These are phyloP conservation scores for Xiphophorus hellerii DNA, from an alignment of 2,113 vertebrate species.

Conservation along the genomic window DNA sequence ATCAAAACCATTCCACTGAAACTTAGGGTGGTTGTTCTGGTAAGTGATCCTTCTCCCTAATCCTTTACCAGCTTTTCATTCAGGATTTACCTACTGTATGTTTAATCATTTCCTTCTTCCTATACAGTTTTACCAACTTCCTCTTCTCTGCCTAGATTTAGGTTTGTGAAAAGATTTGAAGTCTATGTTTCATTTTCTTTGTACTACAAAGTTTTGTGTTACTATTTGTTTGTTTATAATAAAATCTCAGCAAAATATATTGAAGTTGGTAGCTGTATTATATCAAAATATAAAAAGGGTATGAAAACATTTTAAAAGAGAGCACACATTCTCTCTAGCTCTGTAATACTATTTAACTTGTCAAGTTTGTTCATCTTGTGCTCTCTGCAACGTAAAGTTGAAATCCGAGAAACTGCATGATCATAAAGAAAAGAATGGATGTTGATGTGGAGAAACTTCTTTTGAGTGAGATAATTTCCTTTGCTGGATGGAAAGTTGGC, in stretches of 20 bases:
- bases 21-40: not conserved
- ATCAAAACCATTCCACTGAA: not conserved
- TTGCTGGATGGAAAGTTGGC: slow-evolving; percentile 55
- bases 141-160: not conserved
- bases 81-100: not conserved
- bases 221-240: not conserved
- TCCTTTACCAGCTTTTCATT: not conserved
- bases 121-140: not conserved
- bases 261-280: not conserved
- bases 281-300: not conserved
- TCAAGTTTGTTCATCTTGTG: no score
- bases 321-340: no score
- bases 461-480: slow-evolving; percentile 30
- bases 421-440: slow-evolving; percentile 5
- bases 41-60: not conserved
- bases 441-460: slow-evolving; percentile 7
- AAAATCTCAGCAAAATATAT: not conserved
- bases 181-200: not conserved
- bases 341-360: no score
- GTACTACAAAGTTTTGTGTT: not conserved
- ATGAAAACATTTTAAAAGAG: no score
- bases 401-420: not conserved
- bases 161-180: not conserved
- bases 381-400: slow-evolving; percentile 4
- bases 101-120: not conserved